Base-by-base conservation (phyloP, 2,888 invertebrate species). In the Trisateles emortualis region DNA sequence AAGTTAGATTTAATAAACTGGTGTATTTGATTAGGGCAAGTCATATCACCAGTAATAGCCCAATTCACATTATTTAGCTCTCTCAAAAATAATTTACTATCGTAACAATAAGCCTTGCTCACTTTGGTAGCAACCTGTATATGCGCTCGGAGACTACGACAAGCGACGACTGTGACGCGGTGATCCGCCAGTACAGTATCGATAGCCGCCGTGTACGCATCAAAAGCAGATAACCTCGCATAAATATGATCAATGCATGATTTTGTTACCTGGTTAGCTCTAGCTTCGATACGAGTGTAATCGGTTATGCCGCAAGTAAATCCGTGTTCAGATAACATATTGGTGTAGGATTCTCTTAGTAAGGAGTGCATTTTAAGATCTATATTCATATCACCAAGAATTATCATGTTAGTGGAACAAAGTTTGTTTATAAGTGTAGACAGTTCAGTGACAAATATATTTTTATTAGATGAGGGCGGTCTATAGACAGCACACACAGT, bases 401-500 rank as follows among this genome's bases (percentile, higher is more conserved):
- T n/a, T 33, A 48, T 6, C 13, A 32, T 33, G 22, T 22, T 5
- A 22, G 22, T 22, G 2, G 22, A 5, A 22, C 5, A 3, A 22
- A 2, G 5, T 22, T 22, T 22, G 22, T 22, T 22, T 22, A 22
- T 22, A 22, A 22, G 22, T 32, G 10, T 33, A 4, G 16, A 19
- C n/a, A 42, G 26, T 36, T 49, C 49, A 1, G 13, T 36, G 22
- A 49, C 16, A 29, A 49, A 49, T 1, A 41, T 6, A 3, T 6
- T 36, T 42, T 42, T 49, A 39, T 36, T 53, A 22, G 48, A 44
- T 9, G 46, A 50, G 3, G 66, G 60, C 5, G 60, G 63, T 44
- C 59, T 56, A 38, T 66, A 63, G 13, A 68, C 47, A 30, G 58
- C 58, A 55, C 56, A 61, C 29, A 63, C 24, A 39, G 41, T 14